These are phyloP conservation scores for Nymphalis io DNA, from an alignment of 1,140 invertebrate genomes.

Conservation along the genomic window DNA sequence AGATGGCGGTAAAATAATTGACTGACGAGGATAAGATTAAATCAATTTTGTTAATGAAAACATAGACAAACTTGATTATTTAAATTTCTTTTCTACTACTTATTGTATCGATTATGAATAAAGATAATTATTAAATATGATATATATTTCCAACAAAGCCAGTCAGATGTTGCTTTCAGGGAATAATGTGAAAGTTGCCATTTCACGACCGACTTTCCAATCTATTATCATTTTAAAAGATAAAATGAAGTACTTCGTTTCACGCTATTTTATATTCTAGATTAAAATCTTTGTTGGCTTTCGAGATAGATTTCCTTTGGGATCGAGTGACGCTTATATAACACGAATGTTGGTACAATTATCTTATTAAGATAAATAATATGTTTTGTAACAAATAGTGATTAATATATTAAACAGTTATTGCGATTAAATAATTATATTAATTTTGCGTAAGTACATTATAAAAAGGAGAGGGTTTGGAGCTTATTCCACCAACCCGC, in stretches of 20 bases:
- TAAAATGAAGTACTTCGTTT: slow-evolving; percentile 15
- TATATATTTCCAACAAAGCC: slow-evolving; percentile 1
- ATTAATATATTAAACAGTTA: too few species aligned
- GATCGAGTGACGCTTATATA: background rate
- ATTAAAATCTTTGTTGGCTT: slow-evolving; percentile 28
- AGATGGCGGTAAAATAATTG: too few species aligned
- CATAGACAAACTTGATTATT: background rate
- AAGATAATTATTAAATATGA: background rate
- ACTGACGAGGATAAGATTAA: too few species aligned
- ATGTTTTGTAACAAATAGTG: too few species aligned
- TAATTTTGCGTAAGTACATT: too few species aligned
- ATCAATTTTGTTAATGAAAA: background rate
- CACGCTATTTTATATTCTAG: slow-evolving; percentile 15
- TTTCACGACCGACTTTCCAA: slow-evolving; percentile 1
- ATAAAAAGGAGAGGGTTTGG: too few species aligned
- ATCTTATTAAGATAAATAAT: too few species aligned
- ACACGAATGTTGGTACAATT: background rate
- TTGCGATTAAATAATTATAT: too few species aligned
- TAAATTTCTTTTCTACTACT: background rate
- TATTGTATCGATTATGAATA: background rate
- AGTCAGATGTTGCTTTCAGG: slow-evolving; percentile 17
- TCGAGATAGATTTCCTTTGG: slow-evolving; percentile 20
- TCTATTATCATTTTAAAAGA: slow-evolving; percentile 23
- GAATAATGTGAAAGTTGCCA: slow-evolving; percentile 2
- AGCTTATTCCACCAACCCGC: too few species aligned